phyloP scores from a whole-genome alignment of 2,797 vertebrate genomes.

The Margarornis squamiger region DNA sequence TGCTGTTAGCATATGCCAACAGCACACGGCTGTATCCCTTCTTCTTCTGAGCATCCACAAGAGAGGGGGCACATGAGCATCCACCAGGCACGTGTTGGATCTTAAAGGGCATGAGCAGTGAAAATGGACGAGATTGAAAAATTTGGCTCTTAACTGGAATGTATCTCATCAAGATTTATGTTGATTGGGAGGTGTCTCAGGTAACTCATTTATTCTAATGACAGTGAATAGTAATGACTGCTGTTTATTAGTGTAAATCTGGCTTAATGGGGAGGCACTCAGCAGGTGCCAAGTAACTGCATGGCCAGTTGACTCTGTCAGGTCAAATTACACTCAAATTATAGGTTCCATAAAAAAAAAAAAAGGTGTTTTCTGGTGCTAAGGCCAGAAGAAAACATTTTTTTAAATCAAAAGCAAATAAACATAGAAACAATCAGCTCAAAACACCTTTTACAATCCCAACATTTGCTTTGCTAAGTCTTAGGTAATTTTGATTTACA shows the following conservation, averaged over 20 bases:
- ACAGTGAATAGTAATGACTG: slow-evolving; percentile 30
- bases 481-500: background rate
- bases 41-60: background rate
- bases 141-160: background rate
- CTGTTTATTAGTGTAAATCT: slow-evolving; percentile 5
- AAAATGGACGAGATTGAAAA: background rate
- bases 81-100: background rate
- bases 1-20: background rate
- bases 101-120: background rate
- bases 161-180: background rate
- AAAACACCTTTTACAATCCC: background rate
- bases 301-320: slow-evolving; percentile 68
- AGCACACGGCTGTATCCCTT: background rate
- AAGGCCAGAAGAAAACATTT: background rate
- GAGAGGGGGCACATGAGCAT: accelerated
- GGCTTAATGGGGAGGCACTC: slow-evolving; percentile 41
- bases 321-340: slow-evolving; percentile 67
- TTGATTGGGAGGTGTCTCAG: slow-evolving; percentile 34
- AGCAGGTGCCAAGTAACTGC: slow-evolving; percentile 60
- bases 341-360: background rate
- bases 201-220: slow-evolving; percentile 1
- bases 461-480: background rate
- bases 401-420: background rate
- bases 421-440: background rate
- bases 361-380: background rate